Percentiles rank a stretch among this genome's conserved stretches.
Evolutionary conservation across 2,888 invertebrate species (phyloP).

Genomic region (Trypoxylon attenuatum): DNA sequence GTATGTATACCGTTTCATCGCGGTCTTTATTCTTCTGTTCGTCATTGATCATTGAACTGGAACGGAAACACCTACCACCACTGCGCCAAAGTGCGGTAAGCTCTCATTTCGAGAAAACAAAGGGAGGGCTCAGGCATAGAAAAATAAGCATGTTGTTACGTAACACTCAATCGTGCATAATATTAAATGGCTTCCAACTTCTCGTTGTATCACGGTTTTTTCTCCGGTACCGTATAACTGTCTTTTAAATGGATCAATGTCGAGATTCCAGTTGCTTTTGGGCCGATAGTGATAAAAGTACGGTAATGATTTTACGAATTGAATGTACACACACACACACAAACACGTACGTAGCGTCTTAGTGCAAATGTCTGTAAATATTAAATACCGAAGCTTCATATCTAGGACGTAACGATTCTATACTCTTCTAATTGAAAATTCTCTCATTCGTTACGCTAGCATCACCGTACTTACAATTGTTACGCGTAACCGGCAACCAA

Average conservation of each 20-base stretch:
- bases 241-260: conserved; percentile 14
- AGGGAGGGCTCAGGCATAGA: conserved; percentile 16
- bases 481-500: conserved; percentile 15
- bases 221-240: conserved; percentile 4
- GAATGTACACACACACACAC: background rate
- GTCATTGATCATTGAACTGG: conserved; percentile 6
- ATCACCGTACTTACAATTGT: conserved; percentile 23
- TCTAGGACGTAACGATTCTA: conserved; percentile 9
- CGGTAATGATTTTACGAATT: conserved; percentile 5
- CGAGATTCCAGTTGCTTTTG: conserved; percentile 3
- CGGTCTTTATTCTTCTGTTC: background rate
- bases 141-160: conserved; percentile 25
- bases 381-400: conserved; percentile 22
- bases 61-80: background rate
- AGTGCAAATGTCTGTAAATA: too few relatives aligned
- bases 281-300: background rate
- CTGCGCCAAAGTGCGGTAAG: background rate
- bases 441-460: conserved; percentile 6
- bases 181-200: conserved; percentile 47
- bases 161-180: conserved; percentile 37
- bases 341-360: too few relatives aligned
- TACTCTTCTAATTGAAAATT: conserved; percentile 17
- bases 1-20: background rate
- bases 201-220: conserved; percentile 28
- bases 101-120: conserved; percentile 1